Conservation (phyloP, 2,797 vertebrate species). For the Synanceia verrucosa region DNA sequence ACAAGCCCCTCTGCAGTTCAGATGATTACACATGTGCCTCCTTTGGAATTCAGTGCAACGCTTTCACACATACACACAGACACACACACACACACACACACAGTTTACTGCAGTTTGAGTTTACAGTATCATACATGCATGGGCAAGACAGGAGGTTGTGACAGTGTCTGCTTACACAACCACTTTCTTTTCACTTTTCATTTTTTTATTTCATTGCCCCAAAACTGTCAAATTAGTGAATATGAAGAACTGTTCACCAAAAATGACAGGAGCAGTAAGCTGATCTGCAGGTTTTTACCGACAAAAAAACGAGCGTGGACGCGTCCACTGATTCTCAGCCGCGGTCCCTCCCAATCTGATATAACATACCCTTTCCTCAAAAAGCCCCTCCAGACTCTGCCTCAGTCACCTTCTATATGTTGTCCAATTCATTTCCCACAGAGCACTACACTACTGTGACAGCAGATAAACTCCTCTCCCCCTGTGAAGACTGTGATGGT, state of each 20-base stretch:
- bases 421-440: conserved; percentile 23
- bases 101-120: conserved; percentile 41
- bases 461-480: conserved; percentile 34
- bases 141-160: conserved; percentile 35
- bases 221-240: not conserved
- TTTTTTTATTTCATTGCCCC: not conserved
- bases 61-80: conserved; percentile 22
- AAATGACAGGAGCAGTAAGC: not conserved
- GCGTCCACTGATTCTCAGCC: not conserved
- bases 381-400: conserved; percentile 5
- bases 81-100: conserved; percentile 14
- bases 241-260: not conserved
- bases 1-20: conserved; percentile 66
- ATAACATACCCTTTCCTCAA: conserved; percentile 1
- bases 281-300: not conserved
- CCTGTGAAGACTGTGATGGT: conserved; percentile 32
- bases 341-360: conserved; percentile 18
- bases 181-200: not conserved
- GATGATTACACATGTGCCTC: conserved; percentile 72
- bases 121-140: conserved; percentile 49
- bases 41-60: conserved; percentile 60
- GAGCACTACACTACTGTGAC: conserved; percentile 9
- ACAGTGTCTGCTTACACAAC: conserved; percentile 9
- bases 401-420: conserved; percentile 17
- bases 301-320: not conserved